Evolutionary conservation across 1,140 invertebrate species (phyloP).

Genomic region (Epicauta chinensis): DNA sequence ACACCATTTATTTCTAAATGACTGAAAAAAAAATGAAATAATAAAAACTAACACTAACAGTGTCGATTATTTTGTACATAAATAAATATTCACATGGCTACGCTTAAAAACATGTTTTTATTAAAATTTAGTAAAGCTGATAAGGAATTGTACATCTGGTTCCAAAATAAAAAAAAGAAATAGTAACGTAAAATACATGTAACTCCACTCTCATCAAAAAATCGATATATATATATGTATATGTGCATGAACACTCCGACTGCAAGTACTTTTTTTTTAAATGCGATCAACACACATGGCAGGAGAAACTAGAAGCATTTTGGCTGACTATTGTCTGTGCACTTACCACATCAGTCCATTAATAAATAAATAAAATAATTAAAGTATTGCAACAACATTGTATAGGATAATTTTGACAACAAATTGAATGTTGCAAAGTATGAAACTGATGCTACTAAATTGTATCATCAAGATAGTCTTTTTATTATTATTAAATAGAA

Average conservation of each 20-base stretch:
- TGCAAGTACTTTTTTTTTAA: conserved; percentile 33
- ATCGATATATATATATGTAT: conserved; percentile 15
- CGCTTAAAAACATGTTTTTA: conserved; percentile 9
- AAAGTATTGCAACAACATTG: too few relatives aligned
- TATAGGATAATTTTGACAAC: too few relatives aligned
- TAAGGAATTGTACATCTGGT: conserved; percentile 39
- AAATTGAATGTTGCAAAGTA: too few relatives aligned
- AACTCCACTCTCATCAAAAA: conserved; percentile 24
- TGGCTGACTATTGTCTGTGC: conserved; percentile 16
- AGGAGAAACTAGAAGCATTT: conserved; percentile 30
- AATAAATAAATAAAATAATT: not conserved
- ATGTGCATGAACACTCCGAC: conserved; percentile 35
- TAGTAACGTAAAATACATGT: conserved; percentile 14
- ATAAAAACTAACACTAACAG: conserved; percentile 16
- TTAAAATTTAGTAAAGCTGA: conserved; percentile 20
- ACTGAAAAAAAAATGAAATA: conserved; percentile 13
- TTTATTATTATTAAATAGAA: too few relatives aligned
- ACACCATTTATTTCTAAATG: conserved; percentile 8
- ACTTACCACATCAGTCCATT: conserved; percentile 13
- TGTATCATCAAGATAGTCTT: too few relatives aligned
- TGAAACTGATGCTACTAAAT: too few relatives aligned
- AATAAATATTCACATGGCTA: conserved; percentile 11
- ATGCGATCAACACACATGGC: conserved; percentile 38
- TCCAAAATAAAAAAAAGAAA: conserved; percentile 16
- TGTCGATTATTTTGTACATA: conserved; percentile 16